Base-by-base conservation (phyloP, 2,888 invertebrate species). In the Atethmia centrago region DNA sequence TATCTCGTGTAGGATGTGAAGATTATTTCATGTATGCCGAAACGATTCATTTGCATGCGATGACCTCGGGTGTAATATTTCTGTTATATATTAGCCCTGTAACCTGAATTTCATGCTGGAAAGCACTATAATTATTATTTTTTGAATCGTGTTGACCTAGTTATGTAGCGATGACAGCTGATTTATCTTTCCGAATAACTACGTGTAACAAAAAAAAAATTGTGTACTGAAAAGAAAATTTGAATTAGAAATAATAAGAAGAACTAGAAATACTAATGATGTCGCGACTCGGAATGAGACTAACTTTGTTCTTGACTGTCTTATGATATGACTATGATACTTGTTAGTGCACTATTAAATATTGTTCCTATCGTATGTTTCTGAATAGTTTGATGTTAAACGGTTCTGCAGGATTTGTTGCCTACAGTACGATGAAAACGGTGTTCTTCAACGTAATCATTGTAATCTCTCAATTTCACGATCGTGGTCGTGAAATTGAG, bases 11-110 rank as follows among this genome's bases (percentile, higher is more conserved):
- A 67, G 42, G 77, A 68, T 69, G 67, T 36, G 47, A 56, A 72
- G 51, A 82, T 82, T 70, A 82, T 68, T 79, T 84, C 77, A 49
- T 82, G 64, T 74, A 72, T 68, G 47, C 73, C 31, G 49, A 47
- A 77, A 72, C 72, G 62, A 49, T 73, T 73, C 47, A 74, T 77
- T 85, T 56, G n/a, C n/a, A n/a, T n/a, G n/a, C 7, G 19, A 51
- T 59, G 67, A 68, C 72, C 83, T 79, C 56, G 77, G 40, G 31
- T 51, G 36, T 71, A 65, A 14, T 45, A 56, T 61, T 56, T 62
- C 49, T 76, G 64, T 68, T 25, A 77, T 59, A 77, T 67, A 83
- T 72, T 79, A 55, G 25, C 42, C 61, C 49, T 79, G 36, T 45
- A 66, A 67, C 42, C 55, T 59, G 25, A 71, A 66, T 85, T 76